Conservation (phyloP, 2,113 vertebrate genomes). For the Mohoua ochrocephala region DNA sequence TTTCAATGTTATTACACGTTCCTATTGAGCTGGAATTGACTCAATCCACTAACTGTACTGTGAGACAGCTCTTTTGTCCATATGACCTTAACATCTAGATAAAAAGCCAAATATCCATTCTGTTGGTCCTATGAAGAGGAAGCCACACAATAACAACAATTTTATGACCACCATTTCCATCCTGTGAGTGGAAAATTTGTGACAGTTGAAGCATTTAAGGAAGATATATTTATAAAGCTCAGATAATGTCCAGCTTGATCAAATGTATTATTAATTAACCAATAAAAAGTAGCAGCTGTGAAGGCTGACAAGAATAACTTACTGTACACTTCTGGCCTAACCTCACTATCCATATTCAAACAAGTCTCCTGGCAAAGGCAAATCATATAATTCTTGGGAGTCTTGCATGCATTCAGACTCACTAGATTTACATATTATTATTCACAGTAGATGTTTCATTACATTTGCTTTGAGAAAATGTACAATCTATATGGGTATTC, state of each 20-base stretch:
- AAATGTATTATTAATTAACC: conserved; percentile 21
- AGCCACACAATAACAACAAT: not conserved
- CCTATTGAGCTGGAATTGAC: conserved; percentile 12
- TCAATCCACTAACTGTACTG: not conserved
- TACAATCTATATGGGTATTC: not conserved
- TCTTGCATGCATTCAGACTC: not conserved
- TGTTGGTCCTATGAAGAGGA: not conserved
- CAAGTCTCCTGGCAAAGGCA: conserved; percentile 6
- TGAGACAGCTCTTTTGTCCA: not conserved
- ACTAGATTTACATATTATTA: conserved; percentile 46
- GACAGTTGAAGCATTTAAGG: not conserved
- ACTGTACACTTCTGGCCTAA: not conserved
- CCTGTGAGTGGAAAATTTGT: not conserved
- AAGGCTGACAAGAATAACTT: conserved; percentile 11
- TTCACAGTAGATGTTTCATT: conserved; percentile 30
- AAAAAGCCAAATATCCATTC: not conserved
- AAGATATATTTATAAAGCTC: not conserved
- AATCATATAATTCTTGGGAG: conserved; percentile 11
- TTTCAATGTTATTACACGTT: conserved; percentile 25
- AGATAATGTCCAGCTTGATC: not conserved
- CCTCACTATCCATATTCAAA: conserved; percentile 36
- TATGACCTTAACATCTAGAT: not conserved
- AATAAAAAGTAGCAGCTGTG: not conserved
- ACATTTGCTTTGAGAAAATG: conserved; percentile 12
- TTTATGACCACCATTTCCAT: not conserved